phyloP scores from a whole-genome alignment of 2,888 invertebrate genomes.

The Athalia circularis region DNA sequence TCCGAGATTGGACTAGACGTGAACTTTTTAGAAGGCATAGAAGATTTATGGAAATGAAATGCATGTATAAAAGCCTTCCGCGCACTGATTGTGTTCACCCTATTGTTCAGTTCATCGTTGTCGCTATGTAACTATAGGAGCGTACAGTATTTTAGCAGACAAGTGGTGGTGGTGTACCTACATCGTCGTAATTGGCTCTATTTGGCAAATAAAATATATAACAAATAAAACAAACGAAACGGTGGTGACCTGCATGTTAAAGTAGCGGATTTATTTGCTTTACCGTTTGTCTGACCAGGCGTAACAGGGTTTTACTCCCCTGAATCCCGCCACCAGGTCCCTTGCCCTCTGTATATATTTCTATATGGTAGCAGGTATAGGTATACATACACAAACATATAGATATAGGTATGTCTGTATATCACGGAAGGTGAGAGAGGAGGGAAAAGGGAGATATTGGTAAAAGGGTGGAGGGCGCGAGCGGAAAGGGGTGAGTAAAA shows the following conservation, averaged over 20 bases:
- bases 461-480: constrained; percentile 61
- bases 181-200: constrained; percentile 67
- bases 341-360: constrained; percentile 7
- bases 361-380: no score
- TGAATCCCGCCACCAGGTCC: constrained; percentile 20
- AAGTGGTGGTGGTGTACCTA: not conserved
- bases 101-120: constrained; percentile 20
- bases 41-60: constrained; percentile 42
- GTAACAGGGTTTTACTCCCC: constrained; percentile 42
- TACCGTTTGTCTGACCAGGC: constrained; percentile 64
- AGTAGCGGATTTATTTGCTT: constrained; percentile 72
- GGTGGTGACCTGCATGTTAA: constrained; percentile 73
- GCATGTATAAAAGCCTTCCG: constrained; percentile 22
- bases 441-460: constrained; percentile 52
- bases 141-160: not conserved
- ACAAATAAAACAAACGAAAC: constrained; percentile 74
- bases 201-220: constrained; percentile 73
- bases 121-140: not conserved
- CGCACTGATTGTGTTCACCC: constrained; percentile 39
- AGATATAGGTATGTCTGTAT: constrained; percentile 22
- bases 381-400: not conserved
- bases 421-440: constrained; percentile 66
- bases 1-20: no score
- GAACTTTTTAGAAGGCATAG: no score
- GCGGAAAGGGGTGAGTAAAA: constrained; percentile 60